Evolutionary conservation across 1,140 invertebrate genomes (phyloP), one percentile per base, ranked within the genome.

Genomic region (Drosophila takahashii): DNA sequence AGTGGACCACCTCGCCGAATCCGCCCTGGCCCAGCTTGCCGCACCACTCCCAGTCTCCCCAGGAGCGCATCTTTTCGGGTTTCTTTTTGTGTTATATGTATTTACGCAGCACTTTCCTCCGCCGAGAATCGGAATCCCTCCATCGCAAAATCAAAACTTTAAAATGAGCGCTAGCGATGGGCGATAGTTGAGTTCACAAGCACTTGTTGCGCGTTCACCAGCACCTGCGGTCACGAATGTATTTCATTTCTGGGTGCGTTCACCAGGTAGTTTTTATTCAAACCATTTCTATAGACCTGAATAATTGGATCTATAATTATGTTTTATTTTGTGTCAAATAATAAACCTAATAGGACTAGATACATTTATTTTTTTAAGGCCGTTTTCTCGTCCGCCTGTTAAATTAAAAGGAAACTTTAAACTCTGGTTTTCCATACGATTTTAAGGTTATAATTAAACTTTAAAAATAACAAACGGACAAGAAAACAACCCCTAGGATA

Each of bases 1-100:
- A 91, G 13, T 75, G 66, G 7, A 48, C n/a, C 10, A 91, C 89
- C 41, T 77, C 64, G 4, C 89, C 89, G 13, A 91, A 91, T 9
- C 84, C 89, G 4, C 89, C 89, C 42, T 78, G 51, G 8, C 89
- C 89, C 1, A 91, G 36, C 18, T 58, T 29, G 8, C 60, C 51
- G 4, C 51, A 39, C 4, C 53, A 10, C 16, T 59, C 18, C 87
- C 87, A 90, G 13, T 77, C 39, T 0, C 67, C 67, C 6, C 11
- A 34, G 36, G 41, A 57, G 9, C 11, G 0, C 29, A 53, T 62
- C 7, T 1, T 15, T 29, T 29, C 36, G 4, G 10, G n/a, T 18
- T 67, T 18, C 8, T 22, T 10, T 10, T 10, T 3, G 9, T 5
- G 16, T 16, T 10, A 29, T 58, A 2, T 22, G n/a, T n/a, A 42